These are phyloP conservation scores for Lasioglossum vierecki DNA, from an alignment of 2,888 invertebrate species.

Conservation along the genomic window DNA sequence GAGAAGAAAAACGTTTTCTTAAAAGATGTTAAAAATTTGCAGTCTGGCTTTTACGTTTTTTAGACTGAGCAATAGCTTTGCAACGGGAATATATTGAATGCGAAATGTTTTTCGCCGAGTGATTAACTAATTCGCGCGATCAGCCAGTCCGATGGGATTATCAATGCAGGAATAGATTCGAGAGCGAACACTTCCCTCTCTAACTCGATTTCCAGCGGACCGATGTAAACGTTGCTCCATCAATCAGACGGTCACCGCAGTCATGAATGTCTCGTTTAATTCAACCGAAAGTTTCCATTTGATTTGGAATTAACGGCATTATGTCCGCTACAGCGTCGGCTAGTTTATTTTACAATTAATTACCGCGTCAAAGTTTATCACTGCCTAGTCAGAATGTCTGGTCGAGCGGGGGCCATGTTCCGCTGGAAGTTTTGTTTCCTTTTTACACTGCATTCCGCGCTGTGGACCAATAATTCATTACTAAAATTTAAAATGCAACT, in stretches of 20 bases:
- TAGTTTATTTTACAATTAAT: conserved; percentile 36
- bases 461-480: not conserved
- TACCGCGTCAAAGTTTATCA: conserved; percentile 15
- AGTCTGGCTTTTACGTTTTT: no score
- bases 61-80: no score
- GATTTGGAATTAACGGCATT: conserved; percentile 39
- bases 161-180: not conserved
- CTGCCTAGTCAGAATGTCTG: not conserved
- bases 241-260: conserved; percentile 45
- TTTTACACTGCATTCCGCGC: not conserved
- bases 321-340: not conserved
- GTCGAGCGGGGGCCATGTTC: not conserved
- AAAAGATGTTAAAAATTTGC: no score
- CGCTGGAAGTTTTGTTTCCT: not conserved
- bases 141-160: conserved; percentile 29
- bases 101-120: conserved; percentile 29
- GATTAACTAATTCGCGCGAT: conserved; percentile 49
- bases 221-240: conserved; percentile 55
- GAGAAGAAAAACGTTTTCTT: no score
- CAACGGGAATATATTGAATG: not conserved
- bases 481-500: no score
- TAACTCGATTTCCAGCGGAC: conserved; percentile 50
- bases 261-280: conserved; percentile 48
- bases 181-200: conserved; percentile 36
- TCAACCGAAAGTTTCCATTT: conserved; percentile 44